Evolutionary conservation across 2,888 invertebrate species (phyloP).

Genomic region (Xanthostigma xanthostigma): DNA sequence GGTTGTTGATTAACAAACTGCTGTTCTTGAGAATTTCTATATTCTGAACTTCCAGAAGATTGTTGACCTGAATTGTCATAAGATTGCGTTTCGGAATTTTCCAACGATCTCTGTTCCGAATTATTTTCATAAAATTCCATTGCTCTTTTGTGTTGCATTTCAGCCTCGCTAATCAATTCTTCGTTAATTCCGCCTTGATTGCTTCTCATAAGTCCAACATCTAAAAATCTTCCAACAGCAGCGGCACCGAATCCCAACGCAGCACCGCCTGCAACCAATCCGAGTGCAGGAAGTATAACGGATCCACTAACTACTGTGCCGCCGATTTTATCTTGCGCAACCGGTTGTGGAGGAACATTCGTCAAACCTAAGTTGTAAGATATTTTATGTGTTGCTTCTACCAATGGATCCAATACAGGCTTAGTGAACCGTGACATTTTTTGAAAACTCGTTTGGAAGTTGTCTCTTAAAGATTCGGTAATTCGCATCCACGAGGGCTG

Average conservation of each 20-base stretch:
- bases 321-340: slow-evolving; percentile 49
- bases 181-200: slow-evolving; percentile 3
- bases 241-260: slow-evolving; percentile 69
- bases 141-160: slow-evolving; percentile 41
- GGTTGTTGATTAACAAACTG: not conserved
- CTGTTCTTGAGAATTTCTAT: too few species aligned
- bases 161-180: slow-evolving; percentile 24
- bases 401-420: slow-evolving; percentile 55
- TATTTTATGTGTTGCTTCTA: slow-evolving; percentile 67
- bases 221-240: slow-evolving; percentile 56
- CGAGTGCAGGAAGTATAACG: slow-evolving; percentile 58
- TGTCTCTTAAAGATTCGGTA: slow-evolving; percentile 56
- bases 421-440: slow-evolving; percentile 50
- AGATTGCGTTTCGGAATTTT: too few species aligned
- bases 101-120: too few species aligned
- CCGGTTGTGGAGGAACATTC: slow-evolving; percentile 26
- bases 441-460: slow-evolving; percentile 53
- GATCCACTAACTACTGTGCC: slow-evolving; percentile 37
- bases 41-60: too few species aligned
- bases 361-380: slow-evolving; percentile 59
- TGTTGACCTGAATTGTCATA: too few species aligned
- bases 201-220: slow-evolving; percentile 44
- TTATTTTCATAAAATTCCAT: slow-evolving; percentile 20
- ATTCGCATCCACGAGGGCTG: slow-evolving; percentile 57
- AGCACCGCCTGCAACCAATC: slow-evolving; percentile 68